Evolutionary conservation across 2,113 vertebrate genomes (phyloP), one percentile per base, ranked within the genome.

Genomic region (Pantherophis guttatus): DNA sequence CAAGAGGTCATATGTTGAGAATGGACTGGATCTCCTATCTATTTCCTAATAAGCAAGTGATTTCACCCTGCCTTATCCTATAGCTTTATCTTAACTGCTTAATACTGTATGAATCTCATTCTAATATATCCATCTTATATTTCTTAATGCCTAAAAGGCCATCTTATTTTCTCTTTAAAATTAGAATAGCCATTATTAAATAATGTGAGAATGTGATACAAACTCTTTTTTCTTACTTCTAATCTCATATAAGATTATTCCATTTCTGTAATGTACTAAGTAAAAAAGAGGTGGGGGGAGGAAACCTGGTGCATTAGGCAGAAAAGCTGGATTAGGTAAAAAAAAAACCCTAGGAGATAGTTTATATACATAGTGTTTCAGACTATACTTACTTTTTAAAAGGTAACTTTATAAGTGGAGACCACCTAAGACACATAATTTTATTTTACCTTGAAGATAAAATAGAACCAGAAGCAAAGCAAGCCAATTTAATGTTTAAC

Each of bases 381-480:
- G 19, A 88, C 1, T 7, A 3, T 91, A 89, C 89, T 12, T 12
- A 48, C 2, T 89, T 15, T 58, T 29, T 24, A 2, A 33, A 90
- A 0, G 33, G 44, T 15, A 54, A 29, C 59, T 90, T 54, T 23
- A 3, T n/a, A 70, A 93, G 33, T 17, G 26, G 44, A 92, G 90
- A 33, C 91, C 93, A 5, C 4, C 0, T 39, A 1, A 58, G 6
- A 0, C 90, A 5, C 11, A 44, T 23, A 12, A 11, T 59, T 2
- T 65, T 93, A 10, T 21, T 1, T 21, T n/a, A 87, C 62, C 3
- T 29, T 92, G 44, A 89, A 93, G n/a, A 3, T 87, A 50, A 94
- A 94, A 90, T 57, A 88, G n/a, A 94, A 92, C 89, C 50, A 94
- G 5, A 86, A 87, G 23, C 4, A 91, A 90, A 93, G 93, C 44